Base-by-base conservation (phyloP, 2,888 invertebrate species). In the Tipula helvola region DNA sequence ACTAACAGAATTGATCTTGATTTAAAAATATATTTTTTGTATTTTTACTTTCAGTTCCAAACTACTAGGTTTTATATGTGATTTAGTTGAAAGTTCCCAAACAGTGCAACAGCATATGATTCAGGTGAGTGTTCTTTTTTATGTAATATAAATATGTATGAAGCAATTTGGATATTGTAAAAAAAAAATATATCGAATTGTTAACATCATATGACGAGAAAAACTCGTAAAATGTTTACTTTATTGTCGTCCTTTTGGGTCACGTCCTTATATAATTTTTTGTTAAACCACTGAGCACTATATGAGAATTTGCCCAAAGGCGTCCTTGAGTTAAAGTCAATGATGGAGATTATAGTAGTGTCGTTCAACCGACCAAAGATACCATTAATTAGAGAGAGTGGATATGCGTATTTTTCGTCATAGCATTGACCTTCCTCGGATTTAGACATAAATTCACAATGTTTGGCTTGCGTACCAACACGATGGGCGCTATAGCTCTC, bases 91-190 rank as follows among this genome's bases (percentile, higher is more conserved):
- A 92, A 97, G 97, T 83, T 99, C 99, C 89, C 96, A 97, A 90
- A 98, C 98, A 57, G 98, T 99, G 87, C 99, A 99, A 91, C 99
- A 99, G 91, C 99, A 99, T 92, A 98, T 99, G 96, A 97, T 99
- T 91, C 99, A 99, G 89, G 88, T 88, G 86, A 83, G 7, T 86
- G 13, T 86, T 83, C 10, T 41, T 12, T n/a, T 3, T 71, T 85
- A 85, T 42, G 1, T 4, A 85, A 85, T 2, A 7, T 8, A n/a
- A 42, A 41, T 7, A 16, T 41, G 13, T 16, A 85, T 8, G 13
- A n/a, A 13, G 47, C n/a, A 47, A 47, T 47, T 47, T 47, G 47
- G 3, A 13, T 2, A 47, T 47, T 13, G 47, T 47, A 47, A n/a
- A 47, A 28, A 47, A 28, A 28, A 12, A 47, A 47, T 47, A 47